A percentile compares a stretch with the other conserved stretches of the same genome.
These are phyloP conservation scores for Hetaerina titia DNA, from an alignment of 2,888 invertebrate genomes.

Conservation along the genomic window DNA sequence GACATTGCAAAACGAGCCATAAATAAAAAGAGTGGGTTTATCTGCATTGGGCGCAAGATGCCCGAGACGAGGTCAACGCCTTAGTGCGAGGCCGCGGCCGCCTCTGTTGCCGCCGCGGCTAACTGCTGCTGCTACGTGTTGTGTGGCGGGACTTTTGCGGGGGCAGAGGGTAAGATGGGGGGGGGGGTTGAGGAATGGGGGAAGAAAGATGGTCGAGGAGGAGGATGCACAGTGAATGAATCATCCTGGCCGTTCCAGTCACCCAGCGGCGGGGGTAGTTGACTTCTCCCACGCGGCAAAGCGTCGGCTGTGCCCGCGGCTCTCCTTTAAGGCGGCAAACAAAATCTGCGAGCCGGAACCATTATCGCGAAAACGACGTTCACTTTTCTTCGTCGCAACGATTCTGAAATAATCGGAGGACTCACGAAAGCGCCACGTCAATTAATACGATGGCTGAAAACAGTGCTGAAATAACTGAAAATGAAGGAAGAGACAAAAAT, in stretches of 20 bases:
- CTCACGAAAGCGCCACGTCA: too few species aligned
- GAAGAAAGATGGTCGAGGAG: background rate
- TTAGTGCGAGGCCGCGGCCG: background rate
- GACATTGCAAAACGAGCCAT: background rate
- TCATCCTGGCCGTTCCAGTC: background rate
- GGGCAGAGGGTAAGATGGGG: background rate
- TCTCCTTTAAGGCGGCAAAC: background rate
- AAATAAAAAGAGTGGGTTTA: background rate
- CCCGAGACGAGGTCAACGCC: background rate
- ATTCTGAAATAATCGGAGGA: too few species aligned
- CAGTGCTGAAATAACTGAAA: too few species aligned
- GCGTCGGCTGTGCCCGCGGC: background rate
- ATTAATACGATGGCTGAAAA: too few species aligned
- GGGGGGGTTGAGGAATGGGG: background rate
- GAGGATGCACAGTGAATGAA: background rate
- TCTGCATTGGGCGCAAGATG: background rate
- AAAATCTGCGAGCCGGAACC: background rate
- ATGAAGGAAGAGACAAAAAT: too few species aligned
- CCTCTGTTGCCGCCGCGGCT: background rate
- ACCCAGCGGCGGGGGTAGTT: too few species aligned
- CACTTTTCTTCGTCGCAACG: too few species aligned
- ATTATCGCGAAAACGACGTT: background rate
- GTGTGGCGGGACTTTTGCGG: background rate
- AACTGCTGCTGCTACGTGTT: background rate
- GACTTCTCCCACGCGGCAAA: background rate